phyloP scores from a whole-genome alignment of 2,113 vertebrate species.

The Catharus fuscescens region DNA sequence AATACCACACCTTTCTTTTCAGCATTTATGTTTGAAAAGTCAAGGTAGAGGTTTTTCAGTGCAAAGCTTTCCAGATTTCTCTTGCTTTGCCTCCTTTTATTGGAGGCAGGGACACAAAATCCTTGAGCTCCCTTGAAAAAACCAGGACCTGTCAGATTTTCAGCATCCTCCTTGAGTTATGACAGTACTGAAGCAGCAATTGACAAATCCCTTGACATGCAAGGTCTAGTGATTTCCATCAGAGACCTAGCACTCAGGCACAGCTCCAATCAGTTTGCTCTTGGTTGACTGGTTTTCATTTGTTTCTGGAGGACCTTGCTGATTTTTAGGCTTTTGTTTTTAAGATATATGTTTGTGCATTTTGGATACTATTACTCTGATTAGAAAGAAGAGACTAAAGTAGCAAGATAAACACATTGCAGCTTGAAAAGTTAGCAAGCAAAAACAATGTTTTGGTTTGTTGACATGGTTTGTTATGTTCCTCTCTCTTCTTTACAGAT shows the following conservation, averaged over 20 bases:
- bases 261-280: neutral
- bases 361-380: neutral
- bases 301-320: neutral
- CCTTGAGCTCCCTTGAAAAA: neutral
- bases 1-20: neutral
- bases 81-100: neutral
- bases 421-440: neutral
- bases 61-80: neutral
- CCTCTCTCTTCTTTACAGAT: neutral
- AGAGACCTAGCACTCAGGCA: neutral
- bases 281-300: neutral
- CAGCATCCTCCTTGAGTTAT: neutral
- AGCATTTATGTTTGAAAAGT: neutral
- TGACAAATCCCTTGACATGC: conserved; percentile 2
- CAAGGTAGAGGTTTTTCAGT: neutral
- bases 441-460: neutral
- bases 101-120: neutral
- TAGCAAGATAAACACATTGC: neutral
- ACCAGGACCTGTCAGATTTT: neutral
- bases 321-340: neutral
- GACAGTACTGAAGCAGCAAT: neutral
- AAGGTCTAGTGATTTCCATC: conserved; percentile 22
- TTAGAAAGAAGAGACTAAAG: neutral
- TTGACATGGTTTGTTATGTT: neutral
- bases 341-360: neutral